phyloP scores from a whole-genome alignment of 2,113 vertebrate species.

The Tetraodon nigroviridis region DNA sequence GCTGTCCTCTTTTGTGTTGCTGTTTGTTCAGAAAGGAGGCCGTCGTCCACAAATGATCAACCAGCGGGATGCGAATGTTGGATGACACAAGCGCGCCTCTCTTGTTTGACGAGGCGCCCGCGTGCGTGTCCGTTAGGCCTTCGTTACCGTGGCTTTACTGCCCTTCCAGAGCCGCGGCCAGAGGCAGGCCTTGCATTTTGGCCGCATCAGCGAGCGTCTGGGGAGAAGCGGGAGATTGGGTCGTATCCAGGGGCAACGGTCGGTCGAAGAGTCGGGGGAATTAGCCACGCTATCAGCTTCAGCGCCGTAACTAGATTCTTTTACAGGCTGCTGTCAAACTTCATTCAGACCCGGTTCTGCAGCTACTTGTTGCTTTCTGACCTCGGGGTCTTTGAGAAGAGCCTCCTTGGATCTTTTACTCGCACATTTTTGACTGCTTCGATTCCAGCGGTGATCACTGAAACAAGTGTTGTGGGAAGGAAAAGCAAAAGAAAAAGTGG shows the following conservation, averaged over 20 bases:
- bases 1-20: background rate
- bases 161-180: constrained; percentile 24
- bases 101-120: constrained; percentile 36
- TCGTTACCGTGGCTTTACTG: constrained; percentile 43
- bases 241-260: constrained; percentile 55
- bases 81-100: constrained; percentile 24
- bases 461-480: too few relatives aligned
- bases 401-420: too few relatives aligned
- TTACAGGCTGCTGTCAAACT: background rate
- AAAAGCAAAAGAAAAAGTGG: too few relatives aligned
- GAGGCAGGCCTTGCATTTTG: constrained; percentile 58
- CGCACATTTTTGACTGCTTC: too few relatives aligned
- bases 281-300: constrained; percentile 16
- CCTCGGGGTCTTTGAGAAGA: constrained; percentile 35
- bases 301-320: constrained; percentile 20
- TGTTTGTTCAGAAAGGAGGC: background rate
- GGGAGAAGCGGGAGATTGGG: constrained; percentile 49
- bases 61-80: constrained; percentile 32
- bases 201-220: constrained; percentile 46
- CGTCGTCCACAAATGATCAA: too few relatives aligned
- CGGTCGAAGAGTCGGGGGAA: constrained; percentile 24
- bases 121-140: constrained; percentile 30
- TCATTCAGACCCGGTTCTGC: background rate
- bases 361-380: constrained; percentile 4
- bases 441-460: too few relatives aligned